A percentile compares a stretch with the other conserved stretches of the same genome.
phyloP scores from a whole-genome alignment of 1,140 invertebrate genomes.

The Brachionus rotundiformis region DNA sequence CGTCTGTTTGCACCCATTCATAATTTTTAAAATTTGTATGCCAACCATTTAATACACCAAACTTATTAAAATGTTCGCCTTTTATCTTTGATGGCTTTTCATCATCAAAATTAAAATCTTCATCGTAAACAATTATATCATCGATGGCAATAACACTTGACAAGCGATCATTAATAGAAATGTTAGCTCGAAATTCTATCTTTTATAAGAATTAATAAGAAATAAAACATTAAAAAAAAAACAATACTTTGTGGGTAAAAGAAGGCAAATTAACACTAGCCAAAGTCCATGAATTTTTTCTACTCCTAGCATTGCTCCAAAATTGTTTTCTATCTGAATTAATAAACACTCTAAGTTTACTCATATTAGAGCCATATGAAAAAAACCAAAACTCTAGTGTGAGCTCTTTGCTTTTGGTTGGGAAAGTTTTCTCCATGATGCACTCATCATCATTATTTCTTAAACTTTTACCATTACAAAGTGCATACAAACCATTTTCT shows the following conservation, averaged over 20 bases:
- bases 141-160: constrained; percentile 29
- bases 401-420: not conserved
- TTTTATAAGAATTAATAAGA: not conserved
- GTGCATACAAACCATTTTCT: not conserved
- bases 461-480: not conserved
- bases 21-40: not conserved
- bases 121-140: not conserved
- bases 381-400: not conserved
- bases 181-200: not conserved
- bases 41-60: not conserved
- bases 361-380: not conserved
- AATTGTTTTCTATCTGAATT: not conserved
- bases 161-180: not conserved
- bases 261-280: not conserved
- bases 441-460: not conserved
- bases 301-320: not conserved
- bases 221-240: not conserved
- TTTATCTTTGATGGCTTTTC: not conserved
- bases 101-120: not conserved
- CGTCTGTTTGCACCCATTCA: not conserved
- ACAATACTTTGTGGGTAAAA: not conserved
- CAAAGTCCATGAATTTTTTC: not conserved
- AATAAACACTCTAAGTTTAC: not conserved
- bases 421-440: not conserved
- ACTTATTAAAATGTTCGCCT: not conserved